Percentiles rank a stretch among this genome's conserved stretches.
These are phyloP conservation scores for Drosophila nigritarsus DNA, from an alignment of 2,888 invertebrate genomes.

Conservation along the genomic window DNA sequence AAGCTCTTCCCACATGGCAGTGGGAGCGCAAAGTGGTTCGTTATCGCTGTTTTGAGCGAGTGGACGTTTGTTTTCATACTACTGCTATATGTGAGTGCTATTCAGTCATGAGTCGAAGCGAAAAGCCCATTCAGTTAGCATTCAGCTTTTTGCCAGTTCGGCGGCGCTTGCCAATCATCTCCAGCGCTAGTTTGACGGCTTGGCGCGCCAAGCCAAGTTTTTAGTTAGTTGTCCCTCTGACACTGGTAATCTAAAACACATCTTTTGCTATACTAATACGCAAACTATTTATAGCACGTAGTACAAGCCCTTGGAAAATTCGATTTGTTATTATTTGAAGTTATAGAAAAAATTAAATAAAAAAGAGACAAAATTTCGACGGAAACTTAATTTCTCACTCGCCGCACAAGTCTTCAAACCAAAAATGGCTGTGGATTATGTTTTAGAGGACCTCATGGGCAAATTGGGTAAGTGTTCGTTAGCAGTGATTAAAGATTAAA, in stretches of 20 bases:
- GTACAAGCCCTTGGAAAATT: slow-evolving; percentile 20
- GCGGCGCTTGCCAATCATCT: slow-evolving; percentile 53
- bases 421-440: slow-evolving; percentile 88
- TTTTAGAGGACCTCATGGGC: slow-evolving; percentile 89
- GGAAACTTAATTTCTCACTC: slow-evolving; percentile 1
- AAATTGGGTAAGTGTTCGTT: slow-evolving; percentile 86
- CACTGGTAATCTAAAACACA: slow-evolving; percentile 7
- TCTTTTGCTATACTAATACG: background rate
- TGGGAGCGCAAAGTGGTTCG: slow-evolving; percentile 35
- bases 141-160: slow-evolving; percentile 73
- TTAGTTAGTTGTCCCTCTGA: slow-evolving; percentile 9
- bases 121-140: slow-evolving; percentile 60
- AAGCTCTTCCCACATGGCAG: slow-evolving; percentile 37
- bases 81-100: slow-evolving; percentile 43
- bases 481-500: slow-evolving; percentile 27
- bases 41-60: slow-evolving; percentile 50
- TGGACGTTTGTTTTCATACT: slow-evolving; percentile 15
- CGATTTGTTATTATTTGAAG: slow-evolving; percentile 20
- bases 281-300: background rate
- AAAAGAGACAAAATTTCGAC: background rate
- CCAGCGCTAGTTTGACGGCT: slow-evolving; percentile 23
- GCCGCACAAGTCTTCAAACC: background rate
- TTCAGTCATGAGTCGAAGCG: slow-evolving; percentile 51
- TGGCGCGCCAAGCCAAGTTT: slow-evolving; percentile 23
- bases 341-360: background rate